Conservation (phyloP, 2,797 vertebrate genomes). For the Decapterus maruadsi region DNA sequence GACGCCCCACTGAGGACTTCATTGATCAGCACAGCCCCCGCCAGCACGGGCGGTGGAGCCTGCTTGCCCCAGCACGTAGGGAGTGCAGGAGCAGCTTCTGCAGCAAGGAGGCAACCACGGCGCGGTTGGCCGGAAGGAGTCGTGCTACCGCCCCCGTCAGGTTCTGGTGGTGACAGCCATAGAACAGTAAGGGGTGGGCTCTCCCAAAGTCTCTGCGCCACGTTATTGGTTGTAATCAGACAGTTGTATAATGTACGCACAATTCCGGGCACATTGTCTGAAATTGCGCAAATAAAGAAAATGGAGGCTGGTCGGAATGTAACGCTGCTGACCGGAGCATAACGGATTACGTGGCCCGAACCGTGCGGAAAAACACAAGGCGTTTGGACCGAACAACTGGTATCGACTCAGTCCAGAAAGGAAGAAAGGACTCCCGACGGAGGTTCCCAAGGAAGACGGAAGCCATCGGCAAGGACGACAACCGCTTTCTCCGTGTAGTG, state of each 20-base stretch:
- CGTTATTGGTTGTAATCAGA: conserved; percentile 68
- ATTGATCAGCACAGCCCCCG: not conserved
- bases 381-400: not conserved
- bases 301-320: conserved; percentile 37
- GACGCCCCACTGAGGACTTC: conserved; percentile 26
- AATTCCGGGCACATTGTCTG: conserved; percentile 63
- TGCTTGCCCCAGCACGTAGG: conserved; percentile 10
- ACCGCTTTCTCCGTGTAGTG: not conserved
- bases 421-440: not conserved
- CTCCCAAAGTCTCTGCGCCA: conserved; percentile 18
- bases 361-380: not conserved
- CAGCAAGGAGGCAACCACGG: conserved; percentile 46
- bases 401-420: not conserved
- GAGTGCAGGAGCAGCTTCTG: conserved; percentile 46
- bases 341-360: not conserved
- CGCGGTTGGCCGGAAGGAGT: conserved; percentile 63
- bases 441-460: conserved; percentile 20
- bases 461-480: conserved; percentile 39
- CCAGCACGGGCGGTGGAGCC: not conserved
- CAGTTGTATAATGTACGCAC: conserved; percentile 54
- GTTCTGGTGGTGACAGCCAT: conserved; percentile 32
- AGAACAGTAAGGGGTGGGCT: conserved; percentile 71
- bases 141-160: conserved; percentile 33
- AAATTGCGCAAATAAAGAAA: conserved; percentile 64
- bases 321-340: not conserved